Percentiles rank a stretch among this genome's conserved stretches.
phyloP scores from a whole-genome alignment of 2,888 invertebrate species.

The Zaprionus bogoriensis region DNA sequence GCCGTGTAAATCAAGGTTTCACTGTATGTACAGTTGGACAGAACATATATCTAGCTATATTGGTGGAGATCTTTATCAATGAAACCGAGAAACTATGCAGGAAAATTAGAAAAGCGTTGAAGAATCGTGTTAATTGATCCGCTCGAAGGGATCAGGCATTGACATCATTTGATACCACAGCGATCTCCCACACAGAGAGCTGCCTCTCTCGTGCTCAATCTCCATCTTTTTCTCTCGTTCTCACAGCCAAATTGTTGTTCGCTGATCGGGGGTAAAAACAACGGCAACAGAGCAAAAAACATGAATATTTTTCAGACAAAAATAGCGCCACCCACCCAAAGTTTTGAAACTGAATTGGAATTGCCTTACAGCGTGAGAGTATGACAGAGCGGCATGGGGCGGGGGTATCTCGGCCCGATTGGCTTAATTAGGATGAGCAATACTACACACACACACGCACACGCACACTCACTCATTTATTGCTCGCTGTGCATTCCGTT shows the following conservation, averaged over 20 bases:
- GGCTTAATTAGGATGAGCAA: constrained; percentile 57
- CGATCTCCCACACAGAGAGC: not conserved
- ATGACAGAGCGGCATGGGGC: too few species aligned
- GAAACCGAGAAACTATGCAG: constrained; percentile 29
- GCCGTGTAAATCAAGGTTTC: too few species aligned
- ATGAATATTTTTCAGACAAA: constrained; percentile 63
- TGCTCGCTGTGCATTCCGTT: constrained; percentile 7
- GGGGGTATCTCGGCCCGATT: constrained; percentile 36
- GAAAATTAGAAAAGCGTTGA: not conserved
- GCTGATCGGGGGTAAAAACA: constrained; percentile 55
- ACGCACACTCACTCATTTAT: not conserved
- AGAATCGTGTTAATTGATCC: not conserved
- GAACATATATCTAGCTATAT: constrained; percentile 6
- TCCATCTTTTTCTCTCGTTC: constrained; percentile 3
- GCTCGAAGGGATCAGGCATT: not conserved
- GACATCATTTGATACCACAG: not conserved
- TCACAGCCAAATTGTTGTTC: constrained; percentile 44
- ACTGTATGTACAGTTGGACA: not conserved
- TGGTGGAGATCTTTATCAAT: constrained; percentile 59
- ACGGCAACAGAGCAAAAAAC: constrained; percentile 63
- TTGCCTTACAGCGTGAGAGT: constrained; percentile 57
- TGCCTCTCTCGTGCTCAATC: not conserved
- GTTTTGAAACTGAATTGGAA: constrained; percentile 56
- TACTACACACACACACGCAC: constrained; percentile 3
- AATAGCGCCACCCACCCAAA: constrained; percentile 72